Evolutionary conservation across 1,140 invertebrate species (phyloP), one percentile per base, ranked within the genome.

Genomic region (Temnothorax longispinosus): DNA sequence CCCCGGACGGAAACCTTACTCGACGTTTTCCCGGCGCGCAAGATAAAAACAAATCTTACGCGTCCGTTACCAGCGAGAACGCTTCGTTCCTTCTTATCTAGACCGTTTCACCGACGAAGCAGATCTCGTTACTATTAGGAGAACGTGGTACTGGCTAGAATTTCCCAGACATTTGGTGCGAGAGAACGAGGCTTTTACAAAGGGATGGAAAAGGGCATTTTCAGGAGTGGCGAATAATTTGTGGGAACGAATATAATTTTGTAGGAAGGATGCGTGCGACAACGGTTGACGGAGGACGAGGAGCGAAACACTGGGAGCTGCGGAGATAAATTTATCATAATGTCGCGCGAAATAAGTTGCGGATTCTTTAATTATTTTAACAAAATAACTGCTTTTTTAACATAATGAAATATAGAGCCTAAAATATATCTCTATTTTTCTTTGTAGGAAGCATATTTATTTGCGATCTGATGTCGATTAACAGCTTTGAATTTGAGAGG

Each of bases 31-130:
- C 54, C 52, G 54, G 47, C 15, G 78, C 54, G 69, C 15, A 41
- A 84, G 80, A 75, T 84, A 84, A 84, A 82, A 74, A 84, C 54
- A 38, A 84, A 84, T 84, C 54, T 50, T 84, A n/a, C 44, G n/a
- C 41, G 52, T 74, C 35, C 21, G 21, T 74, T 60, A 58, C 69
- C 13, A 7, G 15, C 27, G 8, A 54, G 50, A 32, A n/a, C 13
- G 13, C 56, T 35, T 44, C 65, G 18, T 47, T 35, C n/a, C 52
- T 82, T 82, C 52, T 82, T 82, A 82, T 82, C 80, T 74, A 60
- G 21, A 58, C n/a, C 41, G 21, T 56, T 64, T 4, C 41, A 47
- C 67, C 56, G 38, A 82, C 52, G 21, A 38, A 11, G 8, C 47
- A 75, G 35, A 27, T 47, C 27, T 18, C 80, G 41, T 74, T 50